phyloP scores from a whole-genome alignment of 2,888 invertebrate genomes.

The Eledona agricola region DNA sequence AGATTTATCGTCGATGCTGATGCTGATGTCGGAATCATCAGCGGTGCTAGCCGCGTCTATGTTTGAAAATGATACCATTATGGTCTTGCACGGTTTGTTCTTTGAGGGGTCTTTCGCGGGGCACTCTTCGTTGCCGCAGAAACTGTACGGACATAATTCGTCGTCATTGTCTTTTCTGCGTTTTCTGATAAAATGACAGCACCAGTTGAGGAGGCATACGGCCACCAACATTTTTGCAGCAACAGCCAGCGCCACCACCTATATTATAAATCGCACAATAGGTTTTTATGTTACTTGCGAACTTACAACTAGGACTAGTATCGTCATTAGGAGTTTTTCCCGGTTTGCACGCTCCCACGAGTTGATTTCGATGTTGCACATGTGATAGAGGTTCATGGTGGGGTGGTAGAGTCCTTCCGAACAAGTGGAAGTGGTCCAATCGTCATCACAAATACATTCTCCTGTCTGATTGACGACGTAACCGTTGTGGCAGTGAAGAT shows the following conservation, averaged over 20 bases:
- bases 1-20: slow-evolving; percentile 4
- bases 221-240: slow-evolving; percentile 50
- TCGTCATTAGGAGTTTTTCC: slow-evolving; percentile 53
- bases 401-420: slow-evolving; percentile 56
- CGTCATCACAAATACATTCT: slow-evolving; percentile 58
- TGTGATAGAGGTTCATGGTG: slow-evolving; percentile 58
- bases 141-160: slow-evolving; percentile 21
- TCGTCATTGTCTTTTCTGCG: slow-evolving; percentile 5
- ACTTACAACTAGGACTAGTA: slow-evolving; percentile 54
- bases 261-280: neutral
- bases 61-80: slow-evolving; percentile 24
- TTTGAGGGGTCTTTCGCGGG: neutral
- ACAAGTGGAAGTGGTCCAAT: slow-evolving; percentile 59
- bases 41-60: slow-evolving; percentile 4
- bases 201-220: slow-evolving; percentile 53
- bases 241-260: slow-evolving; percentile 49
- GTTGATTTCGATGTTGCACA: slow-evolving; percentile 61
- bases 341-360: slow-evolving; percentile 56
- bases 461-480: slow-evolving; percentile 54
- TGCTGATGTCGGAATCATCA: slow-evolving; percentile 3
- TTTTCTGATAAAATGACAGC: slow-evolving; percentile 36
- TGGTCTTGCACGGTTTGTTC: slow-evolving; percentile 12
- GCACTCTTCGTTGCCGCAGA: slow-evolving; percentile 20
- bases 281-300: slow-evolving; percentile 1
- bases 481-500: slow-evolving; percentile 60